Base-by-base conservation (phyloP, 1,140 invertebrate species). In the Tachypleus tridentatus region DNA sequence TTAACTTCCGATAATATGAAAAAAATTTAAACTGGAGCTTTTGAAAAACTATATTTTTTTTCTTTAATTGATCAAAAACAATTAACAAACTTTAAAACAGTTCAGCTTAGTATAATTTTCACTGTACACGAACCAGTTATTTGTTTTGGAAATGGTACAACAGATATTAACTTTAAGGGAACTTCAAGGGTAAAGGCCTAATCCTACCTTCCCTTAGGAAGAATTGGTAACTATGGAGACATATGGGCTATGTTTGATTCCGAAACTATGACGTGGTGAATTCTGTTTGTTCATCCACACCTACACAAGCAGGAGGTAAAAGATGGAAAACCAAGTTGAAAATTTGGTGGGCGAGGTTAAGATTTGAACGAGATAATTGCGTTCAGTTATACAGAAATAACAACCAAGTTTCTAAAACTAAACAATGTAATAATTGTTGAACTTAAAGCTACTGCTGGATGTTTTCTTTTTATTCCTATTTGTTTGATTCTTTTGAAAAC, bases 231-330 rank as follows among this genome's bases (percentile, higher is more conserved):
- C 47, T 11, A 29, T 10, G 47, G 56, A 10, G 4, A 48, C 49
- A 60, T 60, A 65, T n/a, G 64, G 64, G 11, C 64, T 65, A 51
- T 65, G 64, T 49, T 61, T 60, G 57, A 65, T 65, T 10, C 64
- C 64, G n/a, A 65, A 65, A 48, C 60, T 65, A 57, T 63, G 63
- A 49, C 64, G 57, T 58, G n/a, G 53, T 52, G 58, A 53, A 49
- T 51, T 54, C 50, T 48, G 53, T 52, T 62, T 56, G 51, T 64
- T 66, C 47, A 64, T 52, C 11, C 54, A 66, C 11, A 66, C 56
- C 54, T 58, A 53, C 29, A 29, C 29, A 29, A 29, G 29, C 29
- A 29, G 29, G 29, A 29, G 29, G 29, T 29, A 29, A 29, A 29
- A 29, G 29, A 29, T 29, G 29, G 29, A 29, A 29, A 29, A 29